Base-by-base conservation (phyloP, 2,113 vertebrate genomes). In the Microcebus griseorufus region DNA sequence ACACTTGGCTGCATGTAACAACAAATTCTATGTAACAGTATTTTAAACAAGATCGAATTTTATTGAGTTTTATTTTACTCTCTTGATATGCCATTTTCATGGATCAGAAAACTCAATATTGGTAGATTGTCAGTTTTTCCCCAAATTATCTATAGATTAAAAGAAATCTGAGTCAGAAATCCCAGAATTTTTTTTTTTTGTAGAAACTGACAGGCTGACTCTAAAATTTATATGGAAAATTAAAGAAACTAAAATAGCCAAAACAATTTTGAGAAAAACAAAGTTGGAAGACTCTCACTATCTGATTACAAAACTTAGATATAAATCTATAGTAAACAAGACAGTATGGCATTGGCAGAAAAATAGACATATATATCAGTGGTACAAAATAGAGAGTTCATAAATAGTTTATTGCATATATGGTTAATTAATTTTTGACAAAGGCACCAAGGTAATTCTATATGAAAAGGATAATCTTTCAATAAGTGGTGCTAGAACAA, bases 91-190 rank as follows among this genome's bases (percentile, higher is more conserved):
- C 42, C 17, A 79, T 79, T 48, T 75, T 92, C 70, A 85, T 84
- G 72, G 34, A 94, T 72, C 70, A 94, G 79, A 91, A 72, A 45
- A n/a, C 48, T 88, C 42, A 91, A 64, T 88, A 45, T 83, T 85
- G n/a, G 80, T 78, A 87, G 32, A 27, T 60, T 62, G 39, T 62
- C 42, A 60, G 3, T 76, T 65, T 16, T 58, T 85, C n/a, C 48
- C 48, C 32, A 96, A 88, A 90, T 97, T 89, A n/a, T 82, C 29
- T 88, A 27, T 76, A 82, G 42, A 78, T 86, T 90, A 60, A 82
- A 90, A 70, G 37, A 58, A 80, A 88, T 67, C 8, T 6, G 20
- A 79, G 29, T 81, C 17, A 65, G 83, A 91, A 82, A 65, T 84
- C n/a, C 55, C 39, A 58, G 22, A 95, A 39, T 55, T 70, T 8